phyloP scores from a whole-genome alignment of 2,888 invertebrate genomes.

The Drosophila sordidula region DNA sequence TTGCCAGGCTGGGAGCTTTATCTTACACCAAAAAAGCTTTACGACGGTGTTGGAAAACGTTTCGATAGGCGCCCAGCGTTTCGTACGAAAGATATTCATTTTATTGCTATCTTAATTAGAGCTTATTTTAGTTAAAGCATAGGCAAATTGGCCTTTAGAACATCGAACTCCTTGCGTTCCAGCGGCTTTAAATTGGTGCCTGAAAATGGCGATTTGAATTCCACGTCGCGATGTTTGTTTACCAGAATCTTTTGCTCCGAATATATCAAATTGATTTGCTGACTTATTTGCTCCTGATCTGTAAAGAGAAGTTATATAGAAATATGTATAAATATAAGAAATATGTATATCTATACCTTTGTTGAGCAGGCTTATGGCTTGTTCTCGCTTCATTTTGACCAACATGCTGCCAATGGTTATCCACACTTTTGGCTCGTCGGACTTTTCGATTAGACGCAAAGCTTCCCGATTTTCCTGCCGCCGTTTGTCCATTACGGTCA shows the following conservation, averaged over 20 bases:
- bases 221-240: slow-evolving; percentile 84
- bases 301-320: slow-evolving; percentile 2
- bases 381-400: slow-evolving; percentile 77
- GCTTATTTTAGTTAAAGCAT: slow-evolving; percentile 41
- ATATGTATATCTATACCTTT: slow-evolving; percentile 71
- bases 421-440: slow-evolving; percentile 82
- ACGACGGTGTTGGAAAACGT: slow-evolving; percentile 33
- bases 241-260: slow-evolving; percentile 84
- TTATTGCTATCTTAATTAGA: slow-evolving; percentile 11
- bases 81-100: slow-evolving; percentile 3
- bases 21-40: slow-evolving; percentile 52
- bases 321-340: neutral
- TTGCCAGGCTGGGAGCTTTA: slow-evolving; percentile 32
- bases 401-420: slow-evolving; percentile 84
- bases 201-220: slow-evolving; percentile 79
- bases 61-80: neutral
- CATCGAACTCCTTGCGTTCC: slow-evolving; percentile 80
- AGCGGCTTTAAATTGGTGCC: slow-evolving; percentile 84
- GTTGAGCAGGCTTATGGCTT: slow-evolving; percentile 81
- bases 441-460: slow-evolving; percentile 80
- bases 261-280: slow-evolving; percentile 82
- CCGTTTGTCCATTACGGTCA: slow-evolving; percentile 82
- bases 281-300: slow-evolving; percentile 83
- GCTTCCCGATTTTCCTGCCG: slow-evolving; percentile 83
- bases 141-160: slow-evolving; percentile 81